phyloP scores from a whole-genome alignment of 2,113 vertebrate genomes.

The Thunnus thynnus region DNA sequence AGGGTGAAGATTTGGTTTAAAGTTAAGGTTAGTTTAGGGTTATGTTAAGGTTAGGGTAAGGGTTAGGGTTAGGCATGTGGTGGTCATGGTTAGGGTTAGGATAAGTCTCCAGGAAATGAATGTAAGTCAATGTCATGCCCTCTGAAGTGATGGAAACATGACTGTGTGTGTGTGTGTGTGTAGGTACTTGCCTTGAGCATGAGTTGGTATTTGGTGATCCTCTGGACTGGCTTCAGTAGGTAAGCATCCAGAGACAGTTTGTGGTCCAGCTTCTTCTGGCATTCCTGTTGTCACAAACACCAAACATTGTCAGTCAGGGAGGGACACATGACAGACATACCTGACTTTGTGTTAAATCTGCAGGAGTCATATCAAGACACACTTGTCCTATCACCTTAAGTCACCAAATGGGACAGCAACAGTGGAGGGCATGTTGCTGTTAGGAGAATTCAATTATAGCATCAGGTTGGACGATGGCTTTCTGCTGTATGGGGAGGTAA shows the following conservation, averaged over 20 bases:
- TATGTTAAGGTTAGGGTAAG: too few species aligned
- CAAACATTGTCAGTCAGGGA: conserved; percentile 7
- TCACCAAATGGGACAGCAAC: neutral
- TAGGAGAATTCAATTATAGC: neutral
- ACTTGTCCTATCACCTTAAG: neutral
- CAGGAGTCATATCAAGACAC: neutral
- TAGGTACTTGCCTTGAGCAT: conserved; percentile 87
- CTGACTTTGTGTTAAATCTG: neutral
- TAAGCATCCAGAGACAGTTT: conserved; percentile 94
- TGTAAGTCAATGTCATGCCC: too few species aligned
- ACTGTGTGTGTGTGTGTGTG: neutral
- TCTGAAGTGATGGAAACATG: too few species aligned
- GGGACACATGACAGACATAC: neutral
- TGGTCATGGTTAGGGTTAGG: too few species aligned
- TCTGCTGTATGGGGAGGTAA: neutral
- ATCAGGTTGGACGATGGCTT: neutral
- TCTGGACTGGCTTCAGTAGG: conserved; percentile 93
- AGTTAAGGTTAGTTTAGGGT: too few species aligned
- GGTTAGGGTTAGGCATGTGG: too few species aligned
- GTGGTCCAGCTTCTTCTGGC: conserved; percentile 93
- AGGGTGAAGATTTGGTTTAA: neutral
- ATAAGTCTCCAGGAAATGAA: too few species aligned
- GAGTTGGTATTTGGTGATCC: conserved; percentile 94
- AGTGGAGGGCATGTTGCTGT: neutral
- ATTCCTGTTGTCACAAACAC: conserved; percentile 80